phyloP scores from a whole-genome alignment of 1,140 invertebrate species.

The Pseudomyrmex pallidus region DNA sequence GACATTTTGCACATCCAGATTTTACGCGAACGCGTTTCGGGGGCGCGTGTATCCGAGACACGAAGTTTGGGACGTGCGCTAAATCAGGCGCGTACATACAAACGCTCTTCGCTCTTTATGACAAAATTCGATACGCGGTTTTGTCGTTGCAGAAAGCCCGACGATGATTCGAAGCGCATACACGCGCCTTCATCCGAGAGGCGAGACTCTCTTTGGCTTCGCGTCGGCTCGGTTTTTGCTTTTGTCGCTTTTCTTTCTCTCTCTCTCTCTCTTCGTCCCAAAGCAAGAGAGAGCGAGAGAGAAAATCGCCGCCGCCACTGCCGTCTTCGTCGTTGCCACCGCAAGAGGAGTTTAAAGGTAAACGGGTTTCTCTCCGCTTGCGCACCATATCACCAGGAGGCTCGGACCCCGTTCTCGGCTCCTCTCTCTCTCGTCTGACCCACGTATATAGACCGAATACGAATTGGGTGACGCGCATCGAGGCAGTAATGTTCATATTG shows the following conservation, averaged over 20 bases:
- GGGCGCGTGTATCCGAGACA: background rate
- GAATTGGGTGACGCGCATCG: constrained; percentile 13
- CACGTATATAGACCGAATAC: constrained; percentile 21
- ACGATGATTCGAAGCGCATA: constrained; percentile 36
- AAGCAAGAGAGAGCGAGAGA: constrained; percentile 6
- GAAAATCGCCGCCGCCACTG: background rate
- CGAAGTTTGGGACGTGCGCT: background rate
- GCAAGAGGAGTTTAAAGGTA: constrained; percentile 79
- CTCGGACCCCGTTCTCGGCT: constrained; percentile 12
- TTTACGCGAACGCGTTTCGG: background rate
- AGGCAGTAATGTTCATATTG: constrained; percentile 34
- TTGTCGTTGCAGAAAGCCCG: constrained; percentile 25
- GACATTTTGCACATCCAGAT: background rate
- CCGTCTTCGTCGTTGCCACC: constrained; percentile 36
- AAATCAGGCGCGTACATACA: constrained; percentile 3
- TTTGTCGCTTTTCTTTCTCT: constrained; percentile 18
- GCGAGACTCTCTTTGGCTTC: constrained; percentile 46
- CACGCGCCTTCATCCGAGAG: background rate
- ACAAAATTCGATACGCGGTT: constrained; percentile 41
- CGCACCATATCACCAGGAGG: constrained; percentile 67
- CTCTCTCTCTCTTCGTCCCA: background rate
- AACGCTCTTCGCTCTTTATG: constrained; percentile 25
- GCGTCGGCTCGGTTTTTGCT: constrained; percentile 55
- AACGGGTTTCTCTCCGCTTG: constrained; percentile 77
- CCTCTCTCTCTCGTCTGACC: background rate